phyloP scores from a whole-genome alignment of 53 echinoderm and acorn worm species.

The Glandiceps talaboti region DNA sequence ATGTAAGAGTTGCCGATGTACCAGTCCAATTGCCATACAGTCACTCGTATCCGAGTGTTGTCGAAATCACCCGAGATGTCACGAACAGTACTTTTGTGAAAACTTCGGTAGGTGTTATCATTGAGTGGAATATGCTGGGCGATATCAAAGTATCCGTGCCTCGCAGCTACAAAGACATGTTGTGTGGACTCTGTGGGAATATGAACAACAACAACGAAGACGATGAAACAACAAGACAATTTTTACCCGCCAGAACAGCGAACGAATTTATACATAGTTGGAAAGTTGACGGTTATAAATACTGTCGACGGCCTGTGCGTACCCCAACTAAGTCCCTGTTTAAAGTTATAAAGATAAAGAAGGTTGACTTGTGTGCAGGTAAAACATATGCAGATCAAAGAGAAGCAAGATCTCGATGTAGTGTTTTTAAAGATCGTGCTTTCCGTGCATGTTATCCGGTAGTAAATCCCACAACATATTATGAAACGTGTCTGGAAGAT shows the following conservation, averaged over 20 bases:
- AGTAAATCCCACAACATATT: conserved; percentile 33
- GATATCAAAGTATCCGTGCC: conserved; percentile 27
- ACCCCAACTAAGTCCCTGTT: neutral
- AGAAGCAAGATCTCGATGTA: conserved; percentile 26
- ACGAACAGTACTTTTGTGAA: conserved; percentile 6
- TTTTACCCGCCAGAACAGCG: conserved; percentile 22
- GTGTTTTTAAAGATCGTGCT: conserved; percentile 4
- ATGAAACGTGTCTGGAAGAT: conserved; percentile 45
- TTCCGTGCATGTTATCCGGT: conserved; percentile 18
- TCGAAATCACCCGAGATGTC: conserved; percentile 8
- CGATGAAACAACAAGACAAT: conserved; percentile 46
- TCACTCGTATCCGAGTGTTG: conserved; percentile 36
- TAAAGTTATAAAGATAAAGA: conserved; percentile 5
- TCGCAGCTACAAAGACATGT: neutral
- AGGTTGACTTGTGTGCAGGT: conserved; percentile 14
- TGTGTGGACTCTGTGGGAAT: conserved; percentile 61
- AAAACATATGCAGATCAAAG: conserved; percentile 6
- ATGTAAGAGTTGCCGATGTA: conserved; percentile 24
- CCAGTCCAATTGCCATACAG: conserved; percentile 38
- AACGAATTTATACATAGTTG: conserved; percentile 58
- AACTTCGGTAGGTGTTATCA: conserved; percentile 37
- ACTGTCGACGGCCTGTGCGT: neutral
- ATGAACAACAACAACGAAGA: conserved; percentile 51
- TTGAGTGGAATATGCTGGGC: conserved; percentile 27
- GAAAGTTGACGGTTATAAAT: conserved; percentile 59